Evolutionary conservation across 2,797 vertebrate species (phyloP), one percentile per base, ranked within the genome.

Genomic region (Anas bernieri): DNA sequence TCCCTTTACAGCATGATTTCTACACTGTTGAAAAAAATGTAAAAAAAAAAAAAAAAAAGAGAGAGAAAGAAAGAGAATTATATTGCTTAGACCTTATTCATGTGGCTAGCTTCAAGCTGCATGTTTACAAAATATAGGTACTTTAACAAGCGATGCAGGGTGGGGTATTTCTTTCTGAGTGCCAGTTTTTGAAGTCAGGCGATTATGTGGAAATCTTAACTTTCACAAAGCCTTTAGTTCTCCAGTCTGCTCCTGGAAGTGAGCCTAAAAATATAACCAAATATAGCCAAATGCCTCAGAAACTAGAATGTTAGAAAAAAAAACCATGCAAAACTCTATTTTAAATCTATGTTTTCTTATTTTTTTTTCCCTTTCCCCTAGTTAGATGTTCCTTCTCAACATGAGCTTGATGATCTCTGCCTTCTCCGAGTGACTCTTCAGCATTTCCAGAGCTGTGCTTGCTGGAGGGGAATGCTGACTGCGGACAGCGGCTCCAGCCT

Each of bases 251-350:
- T 85, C 50, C 83, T 93, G 94, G 93, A 93, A 89, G 0, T 0
- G 30, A 87, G 90, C 91, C 94, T 94, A 94, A 95, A 94, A 95
- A 75, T 86, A 80, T 82, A 91, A 89, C 84, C 62, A 94, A 93
- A 91, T 87, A 83, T 75, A 96, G 73, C 66, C 78, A 75, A 89
- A 91, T 74, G 61, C 70, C 37, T 92, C 83, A 56, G 88, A 92
- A 95, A 83, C 25, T 39, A 81, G 64, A 92, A 89, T 72, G 55
- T 17, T 56, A 66, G 80, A 5, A 30, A 52, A 85, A 50, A 17
- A 39, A 39, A 39, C 5, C 35, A 10, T 61, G 20, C 48, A 68
- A 93, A 82, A 20, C 48, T 93, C 76, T 73, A 26, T 84, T 90
- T 86, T 74, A 73, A 66, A 84, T 10, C 10, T 68, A 43, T 21